A percentile compares a stretch with the other conserved stretches of the same genome.
Conservation (phyloP, 2,797 vertebrate species). For the Erithacus rubecula region DNA sequence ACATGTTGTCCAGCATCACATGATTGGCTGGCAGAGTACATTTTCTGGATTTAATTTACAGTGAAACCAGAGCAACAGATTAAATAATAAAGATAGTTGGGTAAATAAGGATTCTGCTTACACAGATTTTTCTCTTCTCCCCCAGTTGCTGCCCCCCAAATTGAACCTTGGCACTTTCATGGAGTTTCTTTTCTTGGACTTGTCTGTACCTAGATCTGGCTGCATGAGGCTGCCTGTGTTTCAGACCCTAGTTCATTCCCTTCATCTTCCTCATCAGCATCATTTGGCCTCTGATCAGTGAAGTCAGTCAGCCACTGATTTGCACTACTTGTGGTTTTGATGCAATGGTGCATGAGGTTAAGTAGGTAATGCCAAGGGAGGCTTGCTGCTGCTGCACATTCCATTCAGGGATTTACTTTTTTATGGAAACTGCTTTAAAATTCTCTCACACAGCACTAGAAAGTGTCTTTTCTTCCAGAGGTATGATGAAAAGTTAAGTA, state of each 20-base stretch:
- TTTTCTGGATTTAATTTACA: background rate
- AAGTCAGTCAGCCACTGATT: background rate
- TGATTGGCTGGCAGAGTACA: background rate
- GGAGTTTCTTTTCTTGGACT: background rate
- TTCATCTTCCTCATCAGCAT: background rate
- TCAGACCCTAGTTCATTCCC: background rate
- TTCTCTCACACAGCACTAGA: background rate
- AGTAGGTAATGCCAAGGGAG: background rate
- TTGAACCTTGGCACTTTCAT: background rate
- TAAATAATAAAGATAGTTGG: background rate
- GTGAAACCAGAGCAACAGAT: background rate
- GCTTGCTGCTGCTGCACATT: background rate
- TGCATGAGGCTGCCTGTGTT: background rate
- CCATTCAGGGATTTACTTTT: background rate
- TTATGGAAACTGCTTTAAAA: background rate
- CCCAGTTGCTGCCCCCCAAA: accelerated
- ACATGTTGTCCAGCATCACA: background rate
- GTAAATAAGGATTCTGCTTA: background rate
- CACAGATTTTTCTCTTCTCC: background rate
- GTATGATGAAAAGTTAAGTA: constrained; percentile 8
- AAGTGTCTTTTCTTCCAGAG: background rate
- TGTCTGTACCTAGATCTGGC: background rate
- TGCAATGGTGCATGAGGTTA: background rate
- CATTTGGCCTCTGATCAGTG: background rate
- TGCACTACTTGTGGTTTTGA: background rate